These are phyloP conservation scores for Drosophila nasuta DNA, from an alignment of 1,140 invertebrate genomes.

Conservation along the genomic window DNA sequence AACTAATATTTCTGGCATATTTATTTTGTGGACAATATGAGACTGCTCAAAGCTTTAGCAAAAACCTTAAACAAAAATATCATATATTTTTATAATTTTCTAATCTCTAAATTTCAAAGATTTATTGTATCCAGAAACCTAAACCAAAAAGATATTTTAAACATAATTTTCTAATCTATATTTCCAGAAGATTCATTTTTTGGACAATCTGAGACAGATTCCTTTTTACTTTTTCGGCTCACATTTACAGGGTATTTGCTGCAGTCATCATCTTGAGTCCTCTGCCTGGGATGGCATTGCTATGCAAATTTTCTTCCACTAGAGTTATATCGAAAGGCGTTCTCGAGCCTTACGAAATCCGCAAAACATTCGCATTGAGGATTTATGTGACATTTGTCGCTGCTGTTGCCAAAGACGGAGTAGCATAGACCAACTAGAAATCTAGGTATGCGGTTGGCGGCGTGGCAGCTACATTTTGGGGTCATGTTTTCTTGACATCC, in stretches of 20 bases:
- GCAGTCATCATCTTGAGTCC: neutral
- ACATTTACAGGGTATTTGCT: slow-evolving; percentile 7
- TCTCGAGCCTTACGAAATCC: slow-evolving; percentile 13
- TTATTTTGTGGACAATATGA: too few relatives aligned
- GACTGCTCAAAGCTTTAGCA: too few relatives aligned
- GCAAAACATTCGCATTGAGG: slow-evolving; percentile 18
- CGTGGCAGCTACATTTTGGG: slow-evolving; percentile 33
- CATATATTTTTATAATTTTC: too few relatives aligned
- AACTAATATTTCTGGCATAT: too few relatives aligned
- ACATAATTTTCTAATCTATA: too few relatives aligned
- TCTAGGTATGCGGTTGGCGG: neutral
- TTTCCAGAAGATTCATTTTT: too few relatives aligned
- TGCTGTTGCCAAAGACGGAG: too few relatives aligned
- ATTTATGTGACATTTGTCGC: slow-evolving; percentile 42
- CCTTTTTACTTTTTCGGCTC: neutral
- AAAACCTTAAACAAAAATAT: too few relatives aligned
- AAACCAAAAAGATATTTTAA: too few relatives aligned
- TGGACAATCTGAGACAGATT: too few relatives aligned
- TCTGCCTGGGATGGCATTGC: slow-evolving; percentile 32
- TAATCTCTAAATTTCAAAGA: too few relatives aligned
- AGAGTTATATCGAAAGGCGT: neutral
- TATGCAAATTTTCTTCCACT: slow-evolving; percentile 39
- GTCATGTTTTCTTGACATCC: slow-evolving; percentile 51
- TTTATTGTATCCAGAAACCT: too few relatives aligned
- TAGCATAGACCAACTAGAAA: neutral